phyloP scores from a whole-genome alignment of 2,888 invertebrate genomes.

The Dione vanillae region DNA sequence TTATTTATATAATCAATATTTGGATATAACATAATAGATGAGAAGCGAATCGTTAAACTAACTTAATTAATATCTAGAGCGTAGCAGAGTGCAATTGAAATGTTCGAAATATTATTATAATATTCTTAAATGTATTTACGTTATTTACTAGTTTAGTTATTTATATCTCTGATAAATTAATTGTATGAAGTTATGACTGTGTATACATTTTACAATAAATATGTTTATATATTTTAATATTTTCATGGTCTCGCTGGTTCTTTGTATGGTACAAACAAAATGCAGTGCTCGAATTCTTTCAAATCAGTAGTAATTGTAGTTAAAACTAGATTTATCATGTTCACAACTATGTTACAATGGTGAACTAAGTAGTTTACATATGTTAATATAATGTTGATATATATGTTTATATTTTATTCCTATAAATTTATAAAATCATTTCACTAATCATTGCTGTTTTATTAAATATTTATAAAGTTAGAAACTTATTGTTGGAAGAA shows the following conservation, averaged over 20 bases:
- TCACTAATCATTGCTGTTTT: neutral
- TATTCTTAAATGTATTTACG: conserved; percentile 5
- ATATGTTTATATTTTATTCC: neutral
- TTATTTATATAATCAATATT: conserved; percentile 2
- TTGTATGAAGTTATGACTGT: neutral
- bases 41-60: conserved; percentile 9
- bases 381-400: too few species aligned
- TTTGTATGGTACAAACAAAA: too few species aligned
- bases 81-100: neutral
- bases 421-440: neutral
- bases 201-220: too few species aligned
- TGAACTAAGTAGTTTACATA: too few species aligned
- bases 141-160: neutral
- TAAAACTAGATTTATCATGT: too few species aligned
- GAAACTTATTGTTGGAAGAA: conserved; percentile 5
- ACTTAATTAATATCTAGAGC: conserved; percentile 18
- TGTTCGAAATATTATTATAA: conserved; percentile 3
- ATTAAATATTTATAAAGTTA: conserved; percentile 9
- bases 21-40: conserved; percentile 2
- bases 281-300: too few species aligned
- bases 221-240: too few species aligned
- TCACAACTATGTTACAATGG: too few species aligned
- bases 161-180: neutral
- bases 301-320: too few species aligned
- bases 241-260: too few species aligned